phyloP scores from a whole-genome alignment of 2,888 invertebrate genomes.

The Eurois occulta region DNA sequence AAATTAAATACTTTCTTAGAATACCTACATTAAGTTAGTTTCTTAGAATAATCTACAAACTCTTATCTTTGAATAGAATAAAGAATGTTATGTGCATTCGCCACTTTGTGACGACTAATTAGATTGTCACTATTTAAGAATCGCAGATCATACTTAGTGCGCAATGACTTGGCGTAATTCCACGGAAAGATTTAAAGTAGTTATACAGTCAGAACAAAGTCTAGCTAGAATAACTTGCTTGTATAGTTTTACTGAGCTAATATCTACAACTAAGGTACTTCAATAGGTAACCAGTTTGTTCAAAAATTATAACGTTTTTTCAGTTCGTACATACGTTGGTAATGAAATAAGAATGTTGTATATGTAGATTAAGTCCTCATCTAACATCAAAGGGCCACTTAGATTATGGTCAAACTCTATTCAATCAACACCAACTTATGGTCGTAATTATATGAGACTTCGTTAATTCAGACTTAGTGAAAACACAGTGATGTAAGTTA shows the following conservation, averaged over 20 bases:
- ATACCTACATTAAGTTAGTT: neutral
- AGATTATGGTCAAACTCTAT: neutral
- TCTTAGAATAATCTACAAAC: neutral
- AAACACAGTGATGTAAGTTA: neutral
- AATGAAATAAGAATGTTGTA: too few species aligned
- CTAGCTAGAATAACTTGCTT: neutral
- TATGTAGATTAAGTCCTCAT: too few species aligned
- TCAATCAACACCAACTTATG: neutral
- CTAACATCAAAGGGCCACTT: too few species aligned
- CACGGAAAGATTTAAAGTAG: neutral
- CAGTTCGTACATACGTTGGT: neutral
- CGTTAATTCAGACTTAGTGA: neutral
- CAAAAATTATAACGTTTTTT: neutral
- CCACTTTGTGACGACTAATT: conserved; percentile 2
- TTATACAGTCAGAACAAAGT: neutral
- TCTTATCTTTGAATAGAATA: neutral
- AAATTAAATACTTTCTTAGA: neutral
- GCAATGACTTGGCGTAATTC: neutral
- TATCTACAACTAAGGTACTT: neutral
- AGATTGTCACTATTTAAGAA: conserved; percentile 5
- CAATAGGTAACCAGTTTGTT: neutral
- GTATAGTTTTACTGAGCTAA: neutral
- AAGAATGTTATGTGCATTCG: neutral
- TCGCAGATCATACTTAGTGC: conserved; percentile 4
- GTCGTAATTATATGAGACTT: neutral